A percentile compares a stretch with the other conserved stretches of the same genome.
Conservation (phyloP, 2,797 vertebrate genomes). For the Buphagus erythrorhynchus region DNA sequence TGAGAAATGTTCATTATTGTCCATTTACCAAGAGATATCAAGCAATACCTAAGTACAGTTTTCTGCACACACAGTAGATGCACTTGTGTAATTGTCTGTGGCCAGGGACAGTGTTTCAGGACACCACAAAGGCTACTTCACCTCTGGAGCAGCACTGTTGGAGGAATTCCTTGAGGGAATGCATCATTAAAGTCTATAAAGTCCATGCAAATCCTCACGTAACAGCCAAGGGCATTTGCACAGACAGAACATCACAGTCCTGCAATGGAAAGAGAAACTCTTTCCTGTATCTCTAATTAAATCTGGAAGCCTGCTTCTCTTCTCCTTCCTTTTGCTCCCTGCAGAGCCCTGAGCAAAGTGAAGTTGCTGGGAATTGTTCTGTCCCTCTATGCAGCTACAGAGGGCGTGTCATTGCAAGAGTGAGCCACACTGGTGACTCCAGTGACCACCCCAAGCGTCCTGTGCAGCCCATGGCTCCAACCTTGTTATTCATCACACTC, state of each 20-base stretch:
- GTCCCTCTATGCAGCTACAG: background rate
- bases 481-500: background rate
- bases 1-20: slow-evolving; percentile 21
- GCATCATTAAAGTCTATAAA: background rate
- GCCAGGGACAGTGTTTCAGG: background rate
- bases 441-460: background rate
- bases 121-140: background rate
- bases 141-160: background rate
- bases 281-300: background rate
- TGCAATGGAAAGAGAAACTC: background rate
- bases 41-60: background rate
- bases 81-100: background rate
- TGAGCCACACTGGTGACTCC: background rate
- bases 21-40: background rate
- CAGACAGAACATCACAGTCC: background rate
- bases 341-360: background rate
- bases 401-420: background rate
- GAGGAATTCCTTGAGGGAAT: background rate
- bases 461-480: background rate
- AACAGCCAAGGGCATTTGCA: background rate
- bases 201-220: background rate
- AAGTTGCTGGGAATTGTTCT: background rate
- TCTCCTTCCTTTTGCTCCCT: background rate
- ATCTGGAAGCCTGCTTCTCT: background rate
- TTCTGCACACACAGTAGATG: background rate